Conservation (phyloP, 2,113 vertebrate species). For the Ginglymostoma cirratum region DNA sequence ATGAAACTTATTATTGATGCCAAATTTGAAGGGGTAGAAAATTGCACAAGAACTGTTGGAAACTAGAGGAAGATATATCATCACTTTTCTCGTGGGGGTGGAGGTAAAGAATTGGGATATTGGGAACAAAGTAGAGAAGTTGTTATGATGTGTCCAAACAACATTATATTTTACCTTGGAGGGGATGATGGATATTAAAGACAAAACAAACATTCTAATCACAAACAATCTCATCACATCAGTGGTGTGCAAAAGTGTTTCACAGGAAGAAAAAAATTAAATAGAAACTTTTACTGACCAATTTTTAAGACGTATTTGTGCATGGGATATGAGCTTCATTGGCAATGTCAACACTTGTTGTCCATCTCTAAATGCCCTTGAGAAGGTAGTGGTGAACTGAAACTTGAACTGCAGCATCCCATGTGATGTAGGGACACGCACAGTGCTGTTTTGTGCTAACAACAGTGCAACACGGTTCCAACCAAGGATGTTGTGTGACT, state of each 20-base stretch:
- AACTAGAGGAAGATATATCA: not conserved
- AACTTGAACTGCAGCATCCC: not conserved
- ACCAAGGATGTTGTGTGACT: not conserved
- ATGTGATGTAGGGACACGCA: not conserved
- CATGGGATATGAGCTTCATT: not conserved
- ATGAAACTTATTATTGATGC: not conserved
- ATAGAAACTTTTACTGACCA: not conserved
- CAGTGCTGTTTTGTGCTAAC: not conserved
- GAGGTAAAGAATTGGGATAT: not conserved
- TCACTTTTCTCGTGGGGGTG: not conserved
- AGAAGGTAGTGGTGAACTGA: not conserved
- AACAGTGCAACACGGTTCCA: not conserved
- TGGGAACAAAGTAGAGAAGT: not conserved
- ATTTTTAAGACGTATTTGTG: not conserved
- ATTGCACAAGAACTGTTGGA: not conserved
- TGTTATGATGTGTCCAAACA: not conserved
- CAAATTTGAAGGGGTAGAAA: not conserved
- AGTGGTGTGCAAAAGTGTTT: not conserved
- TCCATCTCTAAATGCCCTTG: not conserved
- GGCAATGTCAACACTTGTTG: not conserved
- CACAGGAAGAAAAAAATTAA: not conserved
- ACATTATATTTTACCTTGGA: not conserved
- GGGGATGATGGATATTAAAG: not conserved
- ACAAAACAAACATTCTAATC: not conserved
- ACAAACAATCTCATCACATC: too few species aligned